Evolutionary conservation across 2,113 vertebrate genomes (phyloP).

Genomic region (rat (Rattus norvegicus)): GRCr8 NC_086039.1:131181001-131181500

Average conservation of each 20-base stretch:
- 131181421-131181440: neutral
- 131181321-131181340: neutral
- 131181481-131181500: neutral
- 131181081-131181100: neutral
- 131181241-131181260: neutral
- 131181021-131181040: neutral
- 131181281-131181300: neutral
- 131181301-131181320: neutral
- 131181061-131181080: neutral
- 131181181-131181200: neutral
- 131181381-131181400: constrained; percentile 1
- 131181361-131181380: neutral
- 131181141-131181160: too few relatives aligned
- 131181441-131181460: neutral
- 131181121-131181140: neutral
- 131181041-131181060: neutral
- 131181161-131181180: neutral
- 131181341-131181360: neutral
- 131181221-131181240: neutral
- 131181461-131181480: neutral
- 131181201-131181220: neutral
- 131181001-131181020: neutral
- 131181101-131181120: neutral
- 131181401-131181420: neutral
- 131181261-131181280: neutral